Evolutionary conservation across 2,888 invertebrate genomes (phyloP), one percentile per base, ranked within the genome.

Genomic region (Lucinisca nassula): DNA sequence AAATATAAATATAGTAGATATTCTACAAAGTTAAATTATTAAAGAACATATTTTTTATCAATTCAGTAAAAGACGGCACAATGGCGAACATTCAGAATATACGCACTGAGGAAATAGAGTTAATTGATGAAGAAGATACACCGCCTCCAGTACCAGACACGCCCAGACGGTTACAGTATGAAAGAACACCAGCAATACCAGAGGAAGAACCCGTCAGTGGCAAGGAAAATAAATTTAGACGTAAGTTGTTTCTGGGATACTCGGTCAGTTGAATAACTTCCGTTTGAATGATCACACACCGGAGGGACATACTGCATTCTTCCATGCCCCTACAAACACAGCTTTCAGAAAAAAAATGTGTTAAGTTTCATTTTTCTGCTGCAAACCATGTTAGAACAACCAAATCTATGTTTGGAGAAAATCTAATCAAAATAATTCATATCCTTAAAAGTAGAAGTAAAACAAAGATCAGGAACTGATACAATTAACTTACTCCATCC

Each of bases 121-220:
- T 95, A 8, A 92, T 94, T 70, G 95, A 95, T 38, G 92, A 91
- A 4, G 92, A 93, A 32, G 92, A 92, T 37, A 90, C 91, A 0
- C 94, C 94, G 1, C 94, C 93, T 21, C 94, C 93, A 2, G 88
- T 94, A n/a, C 95, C 95, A 0, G 94, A 95, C 8, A 90, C 92
- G 4, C 93, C 95, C n/a, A 91, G 92, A 32, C 85, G 94, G 80
- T 93, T 95, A 67, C 95, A 93, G 38, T 94, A 91, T 74, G 94
- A 94, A 45, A 38, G 85, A 21, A 93, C 93, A 17, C 92, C 92
- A 45, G 90, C 93, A 12, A 93, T 93, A 61, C 92, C 91, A 30
- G 94, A 94, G 61, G 94, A 94, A 35, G 12, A 90, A 90, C 3
- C 24, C 32, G 6, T 55, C 74, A 30, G 37, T 8, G 73, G 67